These are phyloP conservation scores for Lasius fuliginosus DNA, from an alignment of 2,888 invertebrate genomes.

Conservation along the genomic window DNA sequence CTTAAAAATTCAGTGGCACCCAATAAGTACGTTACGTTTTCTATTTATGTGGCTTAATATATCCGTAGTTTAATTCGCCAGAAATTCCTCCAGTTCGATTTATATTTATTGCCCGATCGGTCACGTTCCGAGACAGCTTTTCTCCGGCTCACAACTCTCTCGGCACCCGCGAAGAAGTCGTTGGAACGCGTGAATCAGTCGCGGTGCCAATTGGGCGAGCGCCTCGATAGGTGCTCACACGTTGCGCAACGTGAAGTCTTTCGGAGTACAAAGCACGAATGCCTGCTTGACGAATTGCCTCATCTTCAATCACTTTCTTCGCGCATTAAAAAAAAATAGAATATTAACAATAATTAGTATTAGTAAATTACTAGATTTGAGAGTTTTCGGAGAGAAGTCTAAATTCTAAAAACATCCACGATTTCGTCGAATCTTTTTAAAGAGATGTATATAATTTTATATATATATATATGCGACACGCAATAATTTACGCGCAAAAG, in stretches of 20 bases:
- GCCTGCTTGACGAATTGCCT: background rate
- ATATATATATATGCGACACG: background rate
- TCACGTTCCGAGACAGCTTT: constrained; percentile 21
- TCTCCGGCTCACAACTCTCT: constrained; percentile 50
- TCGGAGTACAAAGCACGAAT: background rate
- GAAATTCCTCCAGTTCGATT: constrained; percentile 59
- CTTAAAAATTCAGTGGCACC: background rate
- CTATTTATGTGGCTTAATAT: background rate
- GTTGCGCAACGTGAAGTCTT: constrained; percentile 63
- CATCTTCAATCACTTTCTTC: background rate
- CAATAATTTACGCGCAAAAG: constrained; percentile 5
- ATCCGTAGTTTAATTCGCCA: background rate
- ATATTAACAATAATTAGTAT: background rate
- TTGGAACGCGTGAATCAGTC: constrained; percentile 64
- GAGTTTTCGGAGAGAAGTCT: background rate
- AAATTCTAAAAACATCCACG: background rate
- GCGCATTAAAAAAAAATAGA: background rate
- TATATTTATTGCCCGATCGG: constrained; percentile 68
- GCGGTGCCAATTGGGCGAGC: constrained; percentile 72
- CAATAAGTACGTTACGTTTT: background rate
- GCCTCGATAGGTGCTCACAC: constrained; percentile 54
- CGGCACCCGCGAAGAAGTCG: constrained; percentile 29
- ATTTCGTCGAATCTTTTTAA: background rate
- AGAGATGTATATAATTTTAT: background rate
- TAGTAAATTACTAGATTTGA: background rate